A percentile compares a stretch with the other conserved stretches of the same genome.
Conservation (phyloP, 1,140 invertebrate genomes). For the Formica selysi region DNA sequence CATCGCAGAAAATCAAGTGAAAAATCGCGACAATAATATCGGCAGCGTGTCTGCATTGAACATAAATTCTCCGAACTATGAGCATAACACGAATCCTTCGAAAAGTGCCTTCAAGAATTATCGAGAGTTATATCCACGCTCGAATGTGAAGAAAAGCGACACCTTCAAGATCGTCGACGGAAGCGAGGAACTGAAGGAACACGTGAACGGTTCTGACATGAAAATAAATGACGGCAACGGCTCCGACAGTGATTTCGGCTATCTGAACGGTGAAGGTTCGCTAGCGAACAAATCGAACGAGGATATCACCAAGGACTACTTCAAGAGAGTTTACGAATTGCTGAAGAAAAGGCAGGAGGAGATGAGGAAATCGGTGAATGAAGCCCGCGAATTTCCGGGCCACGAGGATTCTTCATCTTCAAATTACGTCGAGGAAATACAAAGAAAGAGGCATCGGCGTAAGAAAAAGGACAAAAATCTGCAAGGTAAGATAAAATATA, state of each 20-base stretch:
- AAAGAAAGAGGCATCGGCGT: conserved; percentile 69
- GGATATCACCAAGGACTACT: conserved; percentile 81
- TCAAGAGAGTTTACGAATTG: conserved; percentile 82
- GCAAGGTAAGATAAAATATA: conserved; percentile 74
- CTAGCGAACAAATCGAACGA: conserved; percentile 77
- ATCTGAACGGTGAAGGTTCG: conserved; percentile 49
- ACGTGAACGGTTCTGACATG: conserved; percentile 26
- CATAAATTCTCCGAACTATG: conserved; percentile 70
- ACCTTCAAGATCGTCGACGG: conserved; percentile 82
- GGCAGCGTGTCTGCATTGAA: neutral
- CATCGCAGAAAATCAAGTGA: conserved; percentile 53
- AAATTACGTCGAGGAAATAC: conserved; percentile 72
- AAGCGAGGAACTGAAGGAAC: conserved; percentile 65
- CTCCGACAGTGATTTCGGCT: conserved; percentile 42
- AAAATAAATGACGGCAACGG: conserved; percentile 1
- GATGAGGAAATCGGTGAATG: conserved; percentile 50
- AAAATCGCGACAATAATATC: neutral
- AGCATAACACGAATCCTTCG: conserved; percentile 78
- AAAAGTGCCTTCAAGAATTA: conserved; percentile 71
- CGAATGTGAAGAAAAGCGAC: conserved; percentile 83
- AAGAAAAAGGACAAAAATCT: conserved; percentile 73
- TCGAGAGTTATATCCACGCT: conserved; percentile 70
- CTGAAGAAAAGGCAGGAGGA: conserved; percentile 79
- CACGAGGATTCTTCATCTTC: conserved; percentile 77
- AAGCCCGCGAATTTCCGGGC: conserved; percentile 22